Evolutionary conservation across 2,113 vertebrate genomes (phyloP).

Genomic region (Bos javanicus): DNA sequence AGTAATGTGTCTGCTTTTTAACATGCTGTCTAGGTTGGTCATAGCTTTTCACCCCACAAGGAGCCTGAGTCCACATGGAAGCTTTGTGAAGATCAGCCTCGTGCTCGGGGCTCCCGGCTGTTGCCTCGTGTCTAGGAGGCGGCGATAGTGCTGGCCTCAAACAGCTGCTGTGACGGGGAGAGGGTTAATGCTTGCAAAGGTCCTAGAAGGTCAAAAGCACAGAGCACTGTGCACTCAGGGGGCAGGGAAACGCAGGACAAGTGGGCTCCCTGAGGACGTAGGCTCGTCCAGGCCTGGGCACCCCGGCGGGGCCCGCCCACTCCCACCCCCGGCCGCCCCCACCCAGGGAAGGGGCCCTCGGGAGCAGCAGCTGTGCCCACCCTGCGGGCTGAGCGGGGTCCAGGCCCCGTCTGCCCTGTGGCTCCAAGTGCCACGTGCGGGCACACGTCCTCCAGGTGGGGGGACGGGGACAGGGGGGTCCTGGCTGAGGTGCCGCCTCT

Average conservation of each 20-base stretch:
- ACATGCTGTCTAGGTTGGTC: not conserved
- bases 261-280: accelerated
- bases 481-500: not conserved
- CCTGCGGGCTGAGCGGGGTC: accelerated
- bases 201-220: not conserved
- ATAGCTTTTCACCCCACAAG: not conserved
- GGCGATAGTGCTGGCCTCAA: accelerated
- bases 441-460: not conserved
- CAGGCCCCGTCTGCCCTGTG: accelerated
- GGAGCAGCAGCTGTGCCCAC: accelerated
- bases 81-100: not conserved
- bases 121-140: accelerated
- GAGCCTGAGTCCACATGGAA: accelerated
- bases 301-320: accelerated
- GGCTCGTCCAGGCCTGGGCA: not conserved
- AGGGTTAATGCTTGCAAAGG: no score
- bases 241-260: accelerated
- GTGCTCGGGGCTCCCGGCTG: accelerated
- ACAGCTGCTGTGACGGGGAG: accelerated
- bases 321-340: not conserved
- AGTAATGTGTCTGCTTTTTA: not conserved
- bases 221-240: accelerated
- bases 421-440: not conserved
- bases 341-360: accelerated
- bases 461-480: not conserved